phyloP scores from a whole-genome alignment of 2,797 vertebrate species.

The Thripadectes ignobilis region DNA sequence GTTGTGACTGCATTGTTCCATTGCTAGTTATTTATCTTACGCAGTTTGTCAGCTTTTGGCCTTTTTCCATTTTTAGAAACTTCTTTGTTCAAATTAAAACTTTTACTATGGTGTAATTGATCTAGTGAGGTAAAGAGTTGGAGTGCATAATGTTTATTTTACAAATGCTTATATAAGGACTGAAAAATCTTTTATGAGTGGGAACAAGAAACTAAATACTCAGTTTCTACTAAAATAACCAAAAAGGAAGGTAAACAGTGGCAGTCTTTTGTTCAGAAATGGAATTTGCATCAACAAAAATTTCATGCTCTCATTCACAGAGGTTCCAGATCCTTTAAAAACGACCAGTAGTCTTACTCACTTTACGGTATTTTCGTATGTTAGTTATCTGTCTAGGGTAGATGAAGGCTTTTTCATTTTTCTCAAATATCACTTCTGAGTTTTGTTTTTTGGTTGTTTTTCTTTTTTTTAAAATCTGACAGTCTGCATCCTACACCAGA shows the following conservation, averaged over 20 bases:
- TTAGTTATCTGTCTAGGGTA: constrained; percentile 11
- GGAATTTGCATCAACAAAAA: not conserved
- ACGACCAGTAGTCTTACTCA: not conserved
- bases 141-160: not conserved
- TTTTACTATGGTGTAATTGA: not conserved
- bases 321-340: not conserved
- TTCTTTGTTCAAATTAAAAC: not conserved
- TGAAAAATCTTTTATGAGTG: not conserved
- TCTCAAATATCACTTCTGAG: not conserved
- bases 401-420: constrained; percentile 31
- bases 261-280: not conserved
- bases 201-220: not conserved
- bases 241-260: not conserved
- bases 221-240: not conserved
- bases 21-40: not conserved
- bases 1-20: not conserved
- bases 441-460: no score
- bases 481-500: constrained; percentile 15
- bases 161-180: not conserved
- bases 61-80: not conserved
- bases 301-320: constrained; percentile 2
- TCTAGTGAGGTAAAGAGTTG: not conserved
- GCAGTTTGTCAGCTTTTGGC: not conserved
- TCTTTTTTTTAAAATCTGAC: not conserved
- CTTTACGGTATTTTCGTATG: not conserved